These are phyloP conservation scores for Ispidina picta DNA, from an alignment of 2,797 vertebrate genomes.

Conservation along the genomic window DNA sequence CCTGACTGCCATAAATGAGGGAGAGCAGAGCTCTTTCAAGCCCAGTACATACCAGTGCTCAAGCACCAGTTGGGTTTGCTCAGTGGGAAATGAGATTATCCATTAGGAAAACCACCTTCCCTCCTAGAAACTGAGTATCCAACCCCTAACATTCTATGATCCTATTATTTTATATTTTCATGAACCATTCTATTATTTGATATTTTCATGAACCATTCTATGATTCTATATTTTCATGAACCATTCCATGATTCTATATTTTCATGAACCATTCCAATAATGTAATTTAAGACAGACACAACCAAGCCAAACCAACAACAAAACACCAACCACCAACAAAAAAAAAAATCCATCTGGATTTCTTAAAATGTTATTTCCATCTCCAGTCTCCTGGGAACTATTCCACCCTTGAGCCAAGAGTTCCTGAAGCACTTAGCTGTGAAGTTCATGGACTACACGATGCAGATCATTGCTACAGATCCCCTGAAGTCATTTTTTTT, in stretches of 20 bases:
- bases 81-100: background rate
- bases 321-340: background rate
- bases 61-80: background rate
- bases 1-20: background rate
- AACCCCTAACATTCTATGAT: too few species aligned
- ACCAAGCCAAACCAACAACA: background rate
- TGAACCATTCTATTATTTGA: too few species aligned
- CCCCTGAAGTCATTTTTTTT: background rate
- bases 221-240: too few species aligned
- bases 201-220: too few species aligned
- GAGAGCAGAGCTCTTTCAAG: background rate
- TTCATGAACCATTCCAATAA: background rate
- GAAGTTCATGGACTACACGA: background rate
- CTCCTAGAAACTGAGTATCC: background rate
- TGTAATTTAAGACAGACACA: background rate
- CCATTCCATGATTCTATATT: background rate
- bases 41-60: background rate
- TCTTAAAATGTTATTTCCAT: background rate
- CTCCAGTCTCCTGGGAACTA: background rate
- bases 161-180: too few species aligned
- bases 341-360: accelerated
- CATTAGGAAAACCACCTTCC: background rate
- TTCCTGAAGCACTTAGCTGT: background rate
- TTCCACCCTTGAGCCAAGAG: background rate
- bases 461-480: background rate